Evolutionary conservation across 2,797 vertebrate species (phyloP), one percentile per base, ranked within the genome.

Genomic region (Thaleichthys pacificus): DNA sequence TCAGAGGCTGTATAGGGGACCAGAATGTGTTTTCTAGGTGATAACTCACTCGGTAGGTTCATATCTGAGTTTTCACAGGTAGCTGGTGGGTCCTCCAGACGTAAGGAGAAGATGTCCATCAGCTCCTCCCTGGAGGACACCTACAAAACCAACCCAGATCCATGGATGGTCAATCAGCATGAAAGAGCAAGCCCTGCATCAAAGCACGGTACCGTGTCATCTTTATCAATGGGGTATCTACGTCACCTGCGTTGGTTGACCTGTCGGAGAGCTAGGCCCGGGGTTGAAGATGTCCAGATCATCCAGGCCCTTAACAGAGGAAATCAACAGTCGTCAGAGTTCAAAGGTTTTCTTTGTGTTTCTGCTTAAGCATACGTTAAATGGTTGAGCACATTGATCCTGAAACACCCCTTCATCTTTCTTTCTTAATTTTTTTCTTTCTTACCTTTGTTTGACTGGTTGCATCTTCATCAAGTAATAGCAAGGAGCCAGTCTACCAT

Each of bases 81-180:
- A 8, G 66, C 21, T 21, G 79, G 35, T 1, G 84, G 79, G 0
- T 77, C 75, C 26, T 73, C 68, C 78, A 69, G 14, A 28, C 54
- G 75, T 26, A 76, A 2, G 14, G 83, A 74, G 57, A 92, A 91
- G 42, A 90, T 72, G 0, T 85, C 83, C 83, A 87, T 72, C 79
- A 92, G 49, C 67, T 89, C 88, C 67, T 71, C 70, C 4, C 28
- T 76, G 24, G 76, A 66, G 3, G 76, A 83, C 0, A 22, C 14
- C 89, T 91, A 56, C 17, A 56, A 6, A 56, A n/a, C 9, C 51
- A 17, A 56, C 17, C 51, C 51, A 56, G 4, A 56, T 5, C 17
- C 42, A 47, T 14, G 11, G 11, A n/a, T 56, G 15, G 19, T 56
- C 4, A 4, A 56, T 56, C 51, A n/a, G 15, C 19, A n/a, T 56